These are phyloP conservation scores for Lordiphosa clarofinis DNA, from an alignment of 1,140 invertebrate genomes.

Conservation along the genomic window DNA sequence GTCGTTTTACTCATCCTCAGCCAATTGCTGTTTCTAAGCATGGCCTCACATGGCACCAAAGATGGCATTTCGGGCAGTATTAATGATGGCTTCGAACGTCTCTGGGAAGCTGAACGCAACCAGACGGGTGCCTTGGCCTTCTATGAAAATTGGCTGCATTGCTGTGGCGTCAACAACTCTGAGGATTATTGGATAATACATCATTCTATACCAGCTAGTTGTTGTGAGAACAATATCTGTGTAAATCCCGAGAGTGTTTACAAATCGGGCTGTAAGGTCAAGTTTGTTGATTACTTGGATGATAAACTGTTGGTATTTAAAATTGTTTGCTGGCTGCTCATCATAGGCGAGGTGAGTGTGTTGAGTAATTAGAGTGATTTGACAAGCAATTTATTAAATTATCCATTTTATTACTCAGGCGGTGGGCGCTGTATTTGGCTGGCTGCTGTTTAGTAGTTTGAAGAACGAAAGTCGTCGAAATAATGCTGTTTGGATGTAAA, in stretches of 20 bases:
- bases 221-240: constrained; percentile 55
- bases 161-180: constrained; percentile 65
- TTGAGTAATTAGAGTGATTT: background rate
- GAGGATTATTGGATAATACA: constrained; percentile 58
- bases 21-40: constrained; percentile 64
- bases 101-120: constrained; percentile 63
- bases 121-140: constrained; percentile 55
- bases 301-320: constrained; percentile 61
- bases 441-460: constrained; percentile 61
- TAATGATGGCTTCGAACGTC: constrained; percentile 59
- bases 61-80: constrained; percentile 72
- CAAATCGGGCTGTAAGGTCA: constrained; percentile 54
- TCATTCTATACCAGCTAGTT: constrained; percentile 56
- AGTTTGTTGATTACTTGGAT: constrained; percentile 62
- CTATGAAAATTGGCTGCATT: constrained; percentile 71
- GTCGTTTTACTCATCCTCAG: constrained; percentile 55
- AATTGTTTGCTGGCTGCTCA: constrained; percentile 63
- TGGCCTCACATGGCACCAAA: constrained; percentile 66
- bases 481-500: constrained; percentile 73
- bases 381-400: background rate
- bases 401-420: constrained; percentile 21
- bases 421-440: constrained; percentile 56
- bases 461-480: constrained; percentile 66
- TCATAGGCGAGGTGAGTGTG: constrained; percentile 58
- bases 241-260: constrained; percentile 32